Evolutionary conservation across 2,113 vertebrate genomes (phyloP), one percentile per base, ranked within the genome.

Genomic region (Ophthalmolycus amberensis): DNA sequence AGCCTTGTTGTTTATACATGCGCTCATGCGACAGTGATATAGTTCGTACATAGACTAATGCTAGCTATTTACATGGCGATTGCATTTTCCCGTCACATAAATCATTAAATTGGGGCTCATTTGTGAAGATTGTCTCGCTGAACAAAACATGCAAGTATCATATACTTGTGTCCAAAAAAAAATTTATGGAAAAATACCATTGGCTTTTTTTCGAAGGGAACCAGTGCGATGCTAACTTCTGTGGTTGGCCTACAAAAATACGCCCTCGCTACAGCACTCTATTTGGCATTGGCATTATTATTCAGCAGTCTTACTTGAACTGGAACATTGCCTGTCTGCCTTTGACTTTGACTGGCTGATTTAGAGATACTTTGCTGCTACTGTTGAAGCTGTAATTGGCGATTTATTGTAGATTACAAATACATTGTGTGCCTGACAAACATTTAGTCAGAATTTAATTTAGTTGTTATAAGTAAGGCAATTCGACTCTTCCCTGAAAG

Each of bases 351-450:
- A 25, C 25, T 4, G 5, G 52, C 50, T 67, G 50, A 59, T 62
- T 62, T 80, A 11, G 18, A 48, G 3, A 56, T 22, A 58, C 18
- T n/a, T 64, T 9, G 62, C 29, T 9, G 32, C 37, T 56, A 46
- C 68, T 14, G 15, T 0, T 46, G 9, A 69, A 25, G 14, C 16
- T 38, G 25, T 71, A 25, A 59, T 34, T 52, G 18, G 22, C 44
- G 18, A 56, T 60, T 77, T 67, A 40, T 77, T 56, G 62, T 44
- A 29, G 58, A 70, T 70, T 38, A 11, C 20, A 59, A 50, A 75
- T 29, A 1, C 32, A 37, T 48, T 40, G 59, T 5, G 12, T 44
- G 9, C 46, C 46, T 34, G 29, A 8, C 46, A 84, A 75, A 60
- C 20, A 52, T 59, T 42, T 42, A 1, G 44, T 60, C 18, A 27